Evolutionary conservation across 2,797 vertebrate genomes (phyloP).

Genomic region (Neopelma chrysocephalum): DNA sequence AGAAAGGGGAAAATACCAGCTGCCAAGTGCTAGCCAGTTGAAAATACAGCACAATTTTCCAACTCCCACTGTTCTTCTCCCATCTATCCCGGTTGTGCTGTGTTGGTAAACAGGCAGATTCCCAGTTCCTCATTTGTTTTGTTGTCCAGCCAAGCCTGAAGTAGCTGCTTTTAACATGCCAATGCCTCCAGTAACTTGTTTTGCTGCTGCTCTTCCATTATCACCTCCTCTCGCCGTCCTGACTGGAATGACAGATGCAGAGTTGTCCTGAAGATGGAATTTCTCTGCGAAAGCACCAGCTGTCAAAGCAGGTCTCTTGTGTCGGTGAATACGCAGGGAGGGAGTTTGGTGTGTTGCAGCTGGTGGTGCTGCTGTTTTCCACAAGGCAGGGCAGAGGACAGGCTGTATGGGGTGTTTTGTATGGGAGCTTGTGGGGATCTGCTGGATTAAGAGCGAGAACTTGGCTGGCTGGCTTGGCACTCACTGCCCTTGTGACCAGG

Average conservation of each 20-base stretch:
- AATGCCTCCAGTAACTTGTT: not conserved
- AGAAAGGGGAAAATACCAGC: not conserved
- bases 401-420: not conserved
- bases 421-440: fast-evolving
- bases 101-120: not conserved
- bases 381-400: not conserved
- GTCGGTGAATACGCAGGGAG: not conserved
- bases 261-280: not conserved
- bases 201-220: not conserved
- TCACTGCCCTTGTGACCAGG: not conserved
- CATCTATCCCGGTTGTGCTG: not conserved
- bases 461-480: not conserved
- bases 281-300: not conserved
- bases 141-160: not conserved
- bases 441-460: not conserved
- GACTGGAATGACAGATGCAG: not conserved
- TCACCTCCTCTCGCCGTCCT: fast-evolving
- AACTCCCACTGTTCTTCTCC: not conserved
- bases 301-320: not conserved
- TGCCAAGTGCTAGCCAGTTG: not conserved
- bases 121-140: not conserved
- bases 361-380: not conserved
- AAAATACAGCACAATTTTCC: not conserved
- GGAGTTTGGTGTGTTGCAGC: not conserved
- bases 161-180: not conserved